These are phyloP conservation scores for Callithrix jacchus DNA, from an alignment of 2,113 vertebrate species.

Conservation along the genomic window DNA sequence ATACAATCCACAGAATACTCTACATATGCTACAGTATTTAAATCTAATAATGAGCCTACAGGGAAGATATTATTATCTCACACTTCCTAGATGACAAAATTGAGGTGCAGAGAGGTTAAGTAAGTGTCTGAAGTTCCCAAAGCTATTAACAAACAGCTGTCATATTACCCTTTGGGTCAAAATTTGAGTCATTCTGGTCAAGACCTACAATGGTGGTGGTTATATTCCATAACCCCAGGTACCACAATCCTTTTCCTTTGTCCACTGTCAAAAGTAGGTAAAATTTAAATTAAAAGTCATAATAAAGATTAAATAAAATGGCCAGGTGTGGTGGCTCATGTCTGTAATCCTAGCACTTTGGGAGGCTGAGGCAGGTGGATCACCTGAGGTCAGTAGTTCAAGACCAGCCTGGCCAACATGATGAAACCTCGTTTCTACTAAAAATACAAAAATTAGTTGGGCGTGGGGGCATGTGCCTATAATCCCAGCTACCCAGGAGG, in stretches of 20 bases:
- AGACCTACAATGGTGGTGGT: background rate
- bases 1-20: background rate
- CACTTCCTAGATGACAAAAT: constrained; percentile 49
- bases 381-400: too few relatives aligned
- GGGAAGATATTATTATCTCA: constrained; percentile 16
- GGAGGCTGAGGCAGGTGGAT: too few relatives aligned
- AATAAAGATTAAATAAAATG: background rate
- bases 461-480: too few relatives aligned
- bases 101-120: constrained; percentile 19
- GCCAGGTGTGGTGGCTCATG: too few relatives aligned
- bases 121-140: constrained; percentile 22
- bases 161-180: background rate
- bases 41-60: background rate
- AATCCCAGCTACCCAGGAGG: too few relatives aligned
- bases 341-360: too few relatives aligned
- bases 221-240: background rate
- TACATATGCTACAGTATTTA: background rate
- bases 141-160: background rate
- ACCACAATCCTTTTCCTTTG: background rate
- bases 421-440: too few relatives aligned
- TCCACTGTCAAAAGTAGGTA: background rate
- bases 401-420: too few relatives aligned
- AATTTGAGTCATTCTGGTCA: background rate
- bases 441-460: too few relatives aligned
- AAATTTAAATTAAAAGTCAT: constrained; percentile 2